Evolutionary conservation across 2,797 vertebrate genomes (phyloP), one percentile per base, ranked within the genome.

Genomic region (Argentina silus): DNA sequence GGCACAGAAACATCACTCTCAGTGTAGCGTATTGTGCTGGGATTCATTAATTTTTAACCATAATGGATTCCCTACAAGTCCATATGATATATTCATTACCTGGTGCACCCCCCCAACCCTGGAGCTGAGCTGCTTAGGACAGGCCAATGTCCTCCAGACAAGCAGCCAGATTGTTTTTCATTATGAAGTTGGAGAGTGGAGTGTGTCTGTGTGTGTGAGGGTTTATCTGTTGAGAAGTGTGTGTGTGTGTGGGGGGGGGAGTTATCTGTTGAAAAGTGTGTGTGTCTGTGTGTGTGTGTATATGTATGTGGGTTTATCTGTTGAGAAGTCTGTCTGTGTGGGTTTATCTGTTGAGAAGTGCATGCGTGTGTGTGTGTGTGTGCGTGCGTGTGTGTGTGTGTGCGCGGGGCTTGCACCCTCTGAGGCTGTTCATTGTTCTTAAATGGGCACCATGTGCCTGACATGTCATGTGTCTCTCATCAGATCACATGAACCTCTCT

Each of bases 401-500:
- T 3, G 59, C 43, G 57, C 17, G 63, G 61, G 47, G 14, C 64
- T 67, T 75, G 12, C 9, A 8, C 45, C 64, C 63, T 17, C 12
- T 85, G 78, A 87, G 80, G 72, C 76, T 65, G 21, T 65, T 73
- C 61, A 79, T 92, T 93, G 85, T 91, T 81, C 73, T 65, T 78
- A 88, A 91, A 86, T 90, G 80, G 73, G 69, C 77, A 88, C 48
- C 86, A 85, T 88, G 86, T 87, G 90, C 67, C 45, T 59, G 0
- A 14, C 23, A 57, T 17, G 59, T 67, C 78, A 71, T 70, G 71
- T 63, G 4, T 73, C 72, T 85, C 85, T 86, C 67, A 79, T 63
- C 82, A 45, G 82, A 85, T 93, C 91, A 93, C 86, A 91, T 92
- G 90, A 87, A 83, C 72, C 78, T 86, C 14, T 73, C 83, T 87